These are phyloP conservation scores for Ophion slaviceki DNA, from an alignment of 2,888 invertebrate species.

Conservation along the genomic window DNA sequence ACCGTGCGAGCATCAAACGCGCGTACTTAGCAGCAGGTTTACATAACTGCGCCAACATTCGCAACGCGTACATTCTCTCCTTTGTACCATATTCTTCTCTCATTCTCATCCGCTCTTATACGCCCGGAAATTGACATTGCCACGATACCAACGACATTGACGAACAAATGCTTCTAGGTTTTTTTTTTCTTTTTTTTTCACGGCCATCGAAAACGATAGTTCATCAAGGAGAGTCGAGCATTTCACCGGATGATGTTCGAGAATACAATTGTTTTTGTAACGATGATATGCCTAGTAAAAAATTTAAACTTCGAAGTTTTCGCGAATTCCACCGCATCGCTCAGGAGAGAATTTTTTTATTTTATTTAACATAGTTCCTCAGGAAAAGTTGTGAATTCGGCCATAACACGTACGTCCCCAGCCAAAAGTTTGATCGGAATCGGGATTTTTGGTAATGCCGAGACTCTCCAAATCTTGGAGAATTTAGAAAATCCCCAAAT, in stretches of 20 bases:
- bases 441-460: too few species aligned
- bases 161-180: neutral
- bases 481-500: too few species aligned
- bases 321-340: too few species aligned
- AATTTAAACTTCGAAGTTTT: too few species aligned
- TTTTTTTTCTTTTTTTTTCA: slow-evolving; percentile 1
- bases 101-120: neutral
- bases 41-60: slow-evolving; percentile 46
- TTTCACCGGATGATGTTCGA: too few species aligned
- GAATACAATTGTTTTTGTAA: slow-evolving; percentile 11
- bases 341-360: too few species aligned
- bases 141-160: neutral
- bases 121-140: neutral
- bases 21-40: slow-evolving; percentile 20
- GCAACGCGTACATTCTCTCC: slow-evolving; percentile 15
- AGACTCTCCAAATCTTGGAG: too few species aligned
- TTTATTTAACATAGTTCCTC: too few species aligned
- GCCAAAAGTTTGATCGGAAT: too few species aligned
- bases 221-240: neutral
- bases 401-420: too few species aligned
- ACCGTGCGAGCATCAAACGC: neutral
- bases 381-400: too few species aligned
- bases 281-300: neutral
- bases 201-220: neutral
- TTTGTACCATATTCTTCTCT: slow-evolving; percentile 10